These are phyloP conservation scores for Caenorhabditis inopinata DNA, from an alignment of 1,140 invertebrate genomes.

Conservation along the genomic window DNA sequence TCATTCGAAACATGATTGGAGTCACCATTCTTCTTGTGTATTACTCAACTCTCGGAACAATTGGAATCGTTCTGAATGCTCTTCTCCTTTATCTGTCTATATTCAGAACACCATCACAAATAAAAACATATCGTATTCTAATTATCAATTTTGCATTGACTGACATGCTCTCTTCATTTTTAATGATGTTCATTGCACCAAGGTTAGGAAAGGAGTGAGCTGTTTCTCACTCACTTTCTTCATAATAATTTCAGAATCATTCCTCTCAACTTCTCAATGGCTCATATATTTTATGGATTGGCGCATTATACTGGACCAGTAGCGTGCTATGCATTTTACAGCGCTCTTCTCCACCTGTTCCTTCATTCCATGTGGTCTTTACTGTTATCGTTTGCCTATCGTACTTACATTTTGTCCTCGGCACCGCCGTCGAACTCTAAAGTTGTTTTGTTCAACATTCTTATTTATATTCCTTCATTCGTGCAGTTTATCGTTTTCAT, in stretches of 20 bases:
- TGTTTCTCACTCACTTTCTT: too few relatives aligned
- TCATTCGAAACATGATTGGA: neutral
- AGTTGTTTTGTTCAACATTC: neutral
- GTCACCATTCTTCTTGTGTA: neutral
- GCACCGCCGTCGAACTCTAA: neutral
- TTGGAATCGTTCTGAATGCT: neutral
- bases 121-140: neutral
- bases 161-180: neutral
- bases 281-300: slow-evolving; percentile 14
- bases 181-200: neutral
- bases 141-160: neutral
- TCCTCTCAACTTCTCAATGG: neutral
- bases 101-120: neutral
- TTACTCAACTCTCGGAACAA: neutral
- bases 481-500: neutral
- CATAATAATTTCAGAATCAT: slow-evolving; percentile 19
- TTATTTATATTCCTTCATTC: neutral
- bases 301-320: neutral
- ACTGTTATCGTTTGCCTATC: neutral
- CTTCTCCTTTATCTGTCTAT: neutral
- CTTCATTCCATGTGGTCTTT: neutral
- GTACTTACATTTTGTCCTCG: neutral
- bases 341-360: neutral
- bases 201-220: too few relatives aligned
- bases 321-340: neutral